Conservation (phyloP, 2,797 vertebrate species). For the Ara ararauna region DNA sequence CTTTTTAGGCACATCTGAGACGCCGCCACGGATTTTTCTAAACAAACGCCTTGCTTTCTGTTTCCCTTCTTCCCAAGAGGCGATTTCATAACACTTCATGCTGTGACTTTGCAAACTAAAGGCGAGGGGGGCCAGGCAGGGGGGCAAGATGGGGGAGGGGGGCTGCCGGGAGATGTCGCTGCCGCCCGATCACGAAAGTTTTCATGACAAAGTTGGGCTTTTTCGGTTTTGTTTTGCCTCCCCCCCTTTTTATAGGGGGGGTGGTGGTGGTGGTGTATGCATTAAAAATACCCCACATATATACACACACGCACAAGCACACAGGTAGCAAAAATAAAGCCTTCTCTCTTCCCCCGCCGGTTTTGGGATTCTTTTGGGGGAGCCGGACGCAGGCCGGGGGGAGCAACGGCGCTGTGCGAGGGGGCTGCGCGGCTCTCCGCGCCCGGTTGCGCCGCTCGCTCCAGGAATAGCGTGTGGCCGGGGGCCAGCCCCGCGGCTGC, state of each 20-base stretch:
- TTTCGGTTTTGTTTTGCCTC: constrained; percentile 30
- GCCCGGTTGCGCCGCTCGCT: constrained; percentile 57
- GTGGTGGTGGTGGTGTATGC: background rate
- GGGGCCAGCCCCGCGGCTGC: constrained; percentile 76
- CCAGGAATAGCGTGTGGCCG: constrained; percentile 81
- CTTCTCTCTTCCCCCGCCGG: too few relatives aligned
- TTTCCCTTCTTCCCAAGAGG: constrained; percentile 56
- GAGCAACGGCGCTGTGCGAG: background rate
- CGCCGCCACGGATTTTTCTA: constrained; percentile 27
- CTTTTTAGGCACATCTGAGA: constrained; percentile 66
- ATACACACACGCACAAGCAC: background rate
- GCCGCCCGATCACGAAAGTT: constrained; percentile 43
- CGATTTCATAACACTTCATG: constrained; percentile 75
- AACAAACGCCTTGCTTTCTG: constrained; percentile 53
- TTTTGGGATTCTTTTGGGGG: background rate
- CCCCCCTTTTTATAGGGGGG: background rate
- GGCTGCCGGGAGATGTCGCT: constrained; percentile 69
- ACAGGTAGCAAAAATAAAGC: background rate
- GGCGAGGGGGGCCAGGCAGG: background rate
- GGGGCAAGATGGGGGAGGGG: background rate
- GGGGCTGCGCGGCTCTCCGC: constrained; percentile 14
- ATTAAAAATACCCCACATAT: background rate
- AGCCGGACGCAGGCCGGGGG: background rate
- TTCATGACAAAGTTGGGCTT: constrained; percentile 67
- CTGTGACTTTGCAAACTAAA: constrained; percentile 62